Percentiles rank a stretch among this genome's conserved stretches.
These are phyloP conservation scores for Nebria salina DNA, from an alignment of 2,888 invertebrate species.

Conservation along the genomic window DNA sequence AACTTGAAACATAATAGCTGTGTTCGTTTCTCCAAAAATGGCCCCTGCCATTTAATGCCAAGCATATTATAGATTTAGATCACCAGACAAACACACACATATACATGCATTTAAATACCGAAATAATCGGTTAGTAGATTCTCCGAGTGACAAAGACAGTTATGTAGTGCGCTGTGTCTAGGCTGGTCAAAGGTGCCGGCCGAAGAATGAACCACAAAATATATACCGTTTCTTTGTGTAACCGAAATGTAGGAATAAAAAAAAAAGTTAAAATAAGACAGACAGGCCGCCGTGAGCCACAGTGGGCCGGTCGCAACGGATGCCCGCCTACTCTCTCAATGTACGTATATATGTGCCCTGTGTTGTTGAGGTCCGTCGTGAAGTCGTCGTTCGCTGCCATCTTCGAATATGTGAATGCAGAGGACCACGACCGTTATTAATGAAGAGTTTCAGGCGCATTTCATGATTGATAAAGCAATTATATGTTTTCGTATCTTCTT, in stretches of 20 bases:
- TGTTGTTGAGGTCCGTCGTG: not conserved
- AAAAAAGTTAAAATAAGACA: constrained; percentile 21
- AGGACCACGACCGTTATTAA: not conserved
- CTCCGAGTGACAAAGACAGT: constrained; percentile 7
- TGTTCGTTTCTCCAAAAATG: not conserved
- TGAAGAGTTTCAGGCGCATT: not conserved
- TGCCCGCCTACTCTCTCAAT: constrained; percentile 16
- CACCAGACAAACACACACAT: not conserved
- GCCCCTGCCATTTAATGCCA: not conserved
- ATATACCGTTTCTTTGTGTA: constrained; percentile 43
- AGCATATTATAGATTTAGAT: not conserved
- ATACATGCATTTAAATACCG: not conserved
- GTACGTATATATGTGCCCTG: not conserved
- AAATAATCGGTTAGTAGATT: constrained; percentile 1
- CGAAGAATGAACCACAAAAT: constrained; percentile 21
- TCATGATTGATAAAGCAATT: too few relatives aligned
- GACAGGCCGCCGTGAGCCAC: constrained; percentile 16
- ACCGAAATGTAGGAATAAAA: constrained; percentile 42
- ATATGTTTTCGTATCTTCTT: too few relatives aligned
- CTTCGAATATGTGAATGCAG: constrained; percentile 24
- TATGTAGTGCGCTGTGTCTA: not conserved
- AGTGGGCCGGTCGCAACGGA: constrained; percentile 13
- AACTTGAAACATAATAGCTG: not conserved
- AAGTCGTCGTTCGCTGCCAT: constrained; percentile 30
- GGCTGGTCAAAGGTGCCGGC: constrained; percentile 18